Percentiles rank a stretch among this genome's conserved stretches.
Conservation (phyloP, 35 echinoderm and acorn worm genomes). For the Holothuria glaberrima region DNA sequence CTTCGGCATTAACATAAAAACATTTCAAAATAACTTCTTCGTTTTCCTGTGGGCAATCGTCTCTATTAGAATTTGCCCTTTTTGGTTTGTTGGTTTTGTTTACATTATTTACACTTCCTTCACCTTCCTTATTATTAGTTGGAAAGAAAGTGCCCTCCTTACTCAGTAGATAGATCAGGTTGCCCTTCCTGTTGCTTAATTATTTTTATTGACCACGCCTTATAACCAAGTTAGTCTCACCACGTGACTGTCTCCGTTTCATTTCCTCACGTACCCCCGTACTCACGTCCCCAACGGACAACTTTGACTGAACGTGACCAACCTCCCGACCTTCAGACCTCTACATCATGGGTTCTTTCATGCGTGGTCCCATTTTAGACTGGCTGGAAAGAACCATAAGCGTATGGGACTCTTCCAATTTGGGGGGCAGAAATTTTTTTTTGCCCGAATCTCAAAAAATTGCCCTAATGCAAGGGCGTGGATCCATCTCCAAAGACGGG, state of each 20-base stretch:
- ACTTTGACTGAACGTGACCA: too few species aligned
- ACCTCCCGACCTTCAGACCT: too few species aligned
- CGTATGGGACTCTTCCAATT: too few species aligned
- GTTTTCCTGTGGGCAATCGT: too few species aligned
- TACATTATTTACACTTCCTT: constrained; percentile 17
- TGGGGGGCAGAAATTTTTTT: too few species aligned
- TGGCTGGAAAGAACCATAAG: too few species aligned
- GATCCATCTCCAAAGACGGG: too few species aligned
- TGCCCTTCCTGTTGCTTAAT: background rate
- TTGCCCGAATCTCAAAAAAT: too few species aligned
- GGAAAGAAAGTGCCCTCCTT: background rate
- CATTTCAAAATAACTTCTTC: constrained; percentile 16
- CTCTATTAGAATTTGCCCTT: background rate
- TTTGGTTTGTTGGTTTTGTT: background rate
- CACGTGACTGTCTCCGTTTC: background rate
- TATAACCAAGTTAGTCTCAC: constrained; percentile 1
- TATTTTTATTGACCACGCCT: background rate
- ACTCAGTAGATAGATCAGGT: background rate
- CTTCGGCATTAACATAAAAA: constrained; percentile 41
- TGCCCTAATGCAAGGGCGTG: too few species aligned
- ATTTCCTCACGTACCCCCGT: constrained; percentile 3
- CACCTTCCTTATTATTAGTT: background rate
- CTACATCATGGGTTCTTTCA: too few species aligned
- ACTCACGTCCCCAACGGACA: too few species aligned
- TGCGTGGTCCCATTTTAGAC: too few species aligned